Evolutionary conservation across 2,113 vertebrate genomes (phyloP).

Genomic region (Ciconia maguari): DNA sequence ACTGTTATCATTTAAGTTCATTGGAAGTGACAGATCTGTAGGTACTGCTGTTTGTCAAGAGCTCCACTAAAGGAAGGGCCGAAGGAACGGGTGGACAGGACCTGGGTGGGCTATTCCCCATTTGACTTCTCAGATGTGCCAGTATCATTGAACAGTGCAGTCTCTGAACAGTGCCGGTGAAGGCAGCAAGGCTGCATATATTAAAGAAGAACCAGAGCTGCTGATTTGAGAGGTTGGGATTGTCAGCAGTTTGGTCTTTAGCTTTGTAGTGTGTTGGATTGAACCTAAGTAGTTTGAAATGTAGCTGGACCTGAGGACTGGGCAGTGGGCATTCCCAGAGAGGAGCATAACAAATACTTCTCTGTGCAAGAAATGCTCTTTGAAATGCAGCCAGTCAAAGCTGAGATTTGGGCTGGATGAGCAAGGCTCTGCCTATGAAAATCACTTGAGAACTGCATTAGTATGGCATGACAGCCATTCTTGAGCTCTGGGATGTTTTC

Average conservation of each 20-base stretch:
- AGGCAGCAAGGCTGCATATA: background rate
- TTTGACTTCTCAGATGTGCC: background rate
- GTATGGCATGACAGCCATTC: background rate
- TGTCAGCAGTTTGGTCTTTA: background rate
- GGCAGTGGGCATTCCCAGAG: background rate
- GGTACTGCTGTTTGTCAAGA: background rate
- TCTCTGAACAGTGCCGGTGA: background rate
- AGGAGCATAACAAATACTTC: background rate
- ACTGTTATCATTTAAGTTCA: background rate
- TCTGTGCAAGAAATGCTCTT: background rate
- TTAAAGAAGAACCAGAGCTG: background rate
- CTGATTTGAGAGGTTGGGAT: background rate
- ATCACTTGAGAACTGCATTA: background rate
- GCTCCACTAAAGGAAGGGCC: background rate
- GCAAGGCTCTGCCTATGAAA: background rate
- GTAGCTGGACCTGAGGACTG: background rate
- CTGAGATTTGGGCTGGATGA: background rate
- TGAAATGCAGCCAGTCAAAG: background rate
- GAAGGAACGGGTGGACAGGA: background rate
- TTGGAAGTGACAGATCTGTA: background rate
- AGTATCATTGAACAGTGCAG: background rate
- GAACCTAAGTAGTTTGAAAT: background rate
- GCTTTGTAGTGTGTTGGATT: background rate
- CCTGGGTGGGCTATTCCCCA: background rate
- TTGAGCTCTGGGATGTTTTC: constrained; percentile 9